These are phyloP conservation scores for Cheilinus undulatus DNA, from an alignment of 2,113 vertebrate species.

Conservation along the genomic window DNA sequence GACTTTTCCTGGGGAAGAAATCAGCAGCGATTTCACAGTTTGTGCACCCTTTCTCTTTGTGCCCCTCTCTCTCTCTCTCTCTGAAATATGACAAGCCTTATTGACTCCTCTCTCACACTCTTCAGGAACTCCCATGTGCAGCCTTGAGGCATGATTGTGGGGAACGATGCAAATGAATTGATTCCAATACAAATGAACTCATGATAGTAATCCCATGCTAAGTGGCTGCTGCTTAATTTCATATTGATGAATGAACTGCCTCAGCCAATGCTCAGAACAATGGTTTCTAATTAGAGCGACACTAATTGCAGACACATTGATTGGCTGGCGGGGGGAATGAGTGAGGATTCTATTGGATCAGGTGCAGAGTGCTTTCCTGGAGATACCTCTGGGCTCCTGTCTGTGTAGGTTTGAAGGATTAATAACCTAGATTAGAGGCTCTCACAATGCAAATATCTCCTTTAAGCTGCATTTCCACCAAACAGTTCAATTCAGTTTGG, in stretches of 20 bases:
- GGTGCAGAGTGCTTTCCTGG: constrained; percentile 24
- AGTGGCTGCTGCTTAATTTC: constrained; percentile 79
- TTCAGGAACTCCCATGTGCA: constrained; percentile 15
- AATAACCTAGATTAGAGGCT: too few relatives aligned
- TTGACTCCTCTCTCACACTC: constrained; percentile 27
- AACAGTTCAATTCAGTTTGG: too few relatives aligned
- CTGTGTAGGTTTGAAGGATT: constrained; percentile 3
- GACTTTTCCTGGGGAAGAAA: constrained; percentile 61
- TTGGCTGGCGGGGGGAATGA: constrained; percentile 47
- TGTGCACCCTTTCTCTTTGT: constrained; percentile 29
- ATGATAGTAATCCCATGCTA: constrained; percentile 71
- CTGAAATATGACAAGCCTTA: constrained; percentile 17
- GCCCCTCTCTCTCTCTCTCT: background rate
- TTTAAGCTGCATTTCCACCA: too few relatives aligned
- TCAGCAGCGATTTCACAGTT: constrained; percentile 62
- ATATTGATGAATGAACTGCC: constrained; percentile 76
- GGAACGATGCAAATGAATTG: constrained; percentile 67
- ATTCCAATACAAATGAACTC: constrained; percentile 73
- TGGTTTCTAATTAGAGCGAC: constrained; percentile 73
- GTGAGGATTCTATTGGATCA: constrained; percentile 36
- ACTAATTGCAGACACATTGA: constrained; percentile 73
- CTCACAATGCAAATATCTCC: too few relatives aligned
- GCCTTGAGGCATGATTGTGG: constrained; percentile 45
- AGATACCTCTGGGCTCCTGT: constrained; percentile 1
- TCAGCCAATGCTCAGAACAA: constrained; percentile 65